phyloP scores from a whole-genome alignment of 2,113 vertebrate genomes.

The Chaetops frenatus region DNA sequence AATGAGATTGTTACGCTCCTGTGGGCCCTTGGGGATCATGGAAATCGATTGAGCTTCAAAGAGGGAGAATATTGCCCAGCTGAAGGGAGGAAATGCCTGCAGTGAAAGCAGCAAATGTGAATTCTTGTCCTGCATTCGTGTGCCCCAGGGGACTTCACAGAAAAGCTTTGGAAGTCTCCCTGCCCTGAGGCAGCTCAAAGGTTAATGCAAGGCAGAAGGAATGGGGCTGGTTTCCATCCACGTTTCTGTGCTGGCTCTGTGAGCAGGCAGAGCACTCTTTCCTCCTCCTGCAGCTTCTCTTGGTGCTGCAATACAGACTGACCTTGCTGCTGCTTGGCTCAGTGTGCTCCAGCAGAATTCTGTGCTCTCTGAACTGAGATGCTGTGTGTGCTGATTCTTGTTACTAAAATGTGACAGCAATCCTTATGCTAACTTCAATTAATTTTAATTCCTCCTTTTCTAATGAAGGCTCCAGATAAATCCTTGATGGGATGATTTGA shows the following conservation, averaged over 20 bases:
- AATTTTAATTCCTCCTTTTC: neutral
- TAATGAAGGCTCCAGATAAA: neutral
- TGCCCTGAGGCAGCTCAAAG: neutral
- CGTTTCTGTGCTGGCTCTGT: fast-evolving
- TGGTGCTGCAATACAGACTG: fast-evolving
- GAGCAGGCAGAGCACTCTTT: neutral
- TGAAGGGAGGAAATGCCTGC: neutral
- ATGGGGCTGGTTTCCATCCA: fast-evolving
- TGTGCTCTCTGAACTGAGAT: neutral
- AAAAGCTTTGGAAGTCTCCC: neutral
- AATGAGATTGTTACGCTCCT: fast-evolving
- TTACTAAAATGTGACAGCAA: neutral
- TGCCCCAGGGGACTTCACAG: neutral
- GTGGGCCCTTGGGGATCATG: neutral
- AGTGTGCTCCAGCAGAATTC: neutral
- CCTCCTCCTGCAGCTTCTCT: neutral
- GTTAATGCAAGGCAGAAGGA: too few species aligned
- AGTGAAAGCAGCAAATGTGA: neutral
- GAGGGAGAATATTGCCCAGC: neutral
- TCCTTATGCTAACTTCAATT: neutral
- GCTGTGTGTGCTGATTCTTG: neutral
- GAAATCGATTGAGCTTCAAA: neutral
- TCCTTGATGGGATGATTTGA: neutral
- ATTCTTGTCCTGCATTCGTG: fast-evolving
- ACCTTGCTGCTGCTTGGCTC: neutral